Evolutionary conservation across 2,797 vertebrate species (phyloP), one percentile per base, ranked within the genome.

Genomic region (Poliocrania exsul): DNA sequence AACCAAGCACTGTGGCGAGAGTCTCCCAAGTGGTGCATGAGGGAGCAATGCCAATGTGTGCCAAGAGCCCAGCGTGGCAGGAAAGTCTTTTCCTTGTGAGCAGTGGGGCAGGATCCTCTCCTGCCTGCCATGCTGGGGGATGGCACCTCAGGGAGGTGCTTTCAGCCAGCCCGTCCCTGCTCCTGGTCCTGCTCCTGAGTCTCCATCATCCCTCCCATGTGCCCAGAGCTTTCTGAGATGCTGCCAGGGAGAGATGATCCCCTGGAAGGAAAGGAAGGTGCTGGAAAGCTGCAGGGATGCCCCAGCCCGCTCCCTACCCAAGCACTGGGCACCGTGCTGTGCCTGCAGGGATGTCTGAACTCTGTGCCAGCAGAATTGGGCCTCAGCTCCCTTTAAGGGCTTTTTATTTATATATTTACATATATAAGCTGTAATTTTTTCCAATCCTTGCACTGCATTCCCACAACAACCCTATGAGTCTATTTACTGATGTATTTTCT

Each of bases 291-390:
- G 64, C 56, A 61, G 50, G 18, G 65, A 13, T 8, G 4, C 42
- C 23, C n/a, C 56, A 56, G 24, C 23, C n/a, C 8, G 5, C 9
- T 21, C 24, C 13, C n/a, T 50, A 14, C 23, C 29, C 8, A 5
- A 12, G 24, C 42, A 33, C n/a, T 7, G 4, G 20, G 35, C 31
- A 40, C 1, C 0, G 1, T 0, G 0, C 29, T 74, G 44, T 17
- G 16, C 25, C 80, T 0, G 0, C 3, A 13, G 49, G 21, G 65
- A 9, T 6, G 3, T 8, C 24, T 29, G 54, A 18, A 6, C 16
- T 51, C 37, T 35, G 21, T 31, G 19, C 17, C 1, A 3, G 19
- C 69, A 86, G 64, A n/a, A 26, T 7, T 16, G 6, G 46, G 17
- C 21, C 61, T 57, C 51, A 23, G 2, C 8, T 58, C 25, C 53